phyloP scores from a whole-genome alignment of 92 coral and sea anemone genomes.

The Siderastrea siderea region DNA sequence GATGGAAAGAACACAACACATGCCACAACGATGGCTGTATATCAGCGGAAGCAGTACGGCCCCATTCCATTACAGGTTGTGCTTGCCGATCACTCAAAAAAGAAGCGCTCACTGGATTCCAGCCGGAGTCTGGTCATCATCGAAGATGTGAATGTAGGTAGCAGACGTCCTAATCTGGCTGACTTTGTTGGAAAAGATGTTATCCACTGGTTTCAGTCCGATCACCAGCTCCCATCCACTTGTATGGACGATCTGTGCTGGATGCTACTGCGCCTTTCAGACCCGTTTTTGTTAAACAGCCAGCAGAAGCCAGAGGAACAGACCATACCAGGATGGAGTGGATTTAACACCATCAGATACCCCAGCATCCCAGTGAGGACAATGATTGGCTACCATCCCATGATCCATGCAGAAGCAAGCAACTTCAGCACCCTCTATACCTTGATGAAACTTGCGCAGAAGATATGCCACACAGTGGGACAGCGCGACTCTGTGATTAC shows the following conservation, averaged over 20 bases:
- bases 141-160: too few species aligned
- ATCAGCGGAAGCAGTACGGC: neutral
- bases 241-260: too few species aligned
- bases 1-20: neutral
- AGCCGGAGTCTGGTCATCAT: neutral
- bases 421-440: conserved; percentile 52
- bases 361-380: conserved; percentile 40
- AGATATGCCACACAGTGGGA: conserved; percentile 34
- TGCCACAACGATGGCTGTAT: neutral
- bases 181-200: too few species aligned
- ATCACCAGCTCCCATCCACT: too few species aligned
- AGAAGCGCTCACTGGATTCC: neutral
- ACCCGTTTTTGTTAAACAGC: too few species aligned
- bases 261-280: too few species aligned
- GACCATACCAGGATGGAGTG: conserved; percentile 40
- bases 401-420: conserved; percentile 56
- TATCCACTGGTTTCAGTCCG: too few species aligned
- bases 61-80: neutral
- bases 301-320: neutral
- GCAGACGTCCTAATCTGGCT: too few species aligned
- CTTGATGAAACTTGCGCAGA: conserved; percentile 54
- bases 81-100: neutral
- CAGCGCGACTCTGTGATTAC: conserved; percentile 47
- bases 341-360: conserved; percentile 38
- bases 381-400: conserved; percentile 51